phyloP scores from a whole-genome alignment of 1,140 invertebrate genomes.

The Camponotus vicinus region DNA sequence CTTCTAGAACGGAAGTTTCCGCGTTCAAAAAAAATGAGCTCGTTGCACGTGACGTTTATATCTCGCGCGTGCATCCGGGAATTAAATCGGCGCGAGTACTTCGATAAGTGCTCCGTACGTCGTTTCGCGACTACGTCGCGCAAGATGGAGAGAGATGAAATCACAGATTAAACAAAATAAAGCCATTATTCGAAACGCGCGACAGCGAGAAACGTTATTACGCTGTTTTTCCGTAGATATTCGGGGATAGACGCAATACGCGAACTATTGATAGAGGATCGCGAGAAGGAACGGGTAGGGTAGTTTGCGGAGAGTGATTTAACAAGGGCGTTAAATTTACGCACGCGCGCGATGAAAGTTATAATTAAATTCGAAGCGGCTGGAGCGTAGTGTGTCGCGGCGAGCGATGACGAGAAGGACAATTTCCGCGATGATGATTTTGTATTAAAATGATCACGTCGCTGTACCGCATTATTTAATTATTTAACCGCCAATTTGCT shows the following conservation, averaged over 20 bases:
- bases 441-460: conserved; percentile 65
- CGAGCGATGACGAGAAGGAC: conserved; percentile 49
- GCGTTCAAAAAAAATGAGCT: conserved; percentile 34
- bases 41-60: conserved; percentile 56
- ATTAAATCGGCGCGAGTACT: conserved; percentile 48
- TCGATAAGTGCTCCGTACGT: conserved; percentile 45
- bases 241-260: conserved; percentile 15
- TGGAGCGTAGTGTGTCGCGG: conserved; percentile 17
- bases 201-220: not conserved
- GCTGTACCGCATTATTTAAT: conserved; percentile 60
- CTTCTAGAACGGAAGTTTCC: conserved; percentile 45
- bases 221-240: not conserved
- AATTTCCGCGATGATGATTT: conserved; percentile 50
- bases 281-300: not conserved
- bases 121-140: not conserved
- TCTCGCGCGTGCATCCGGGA: conserved; percentile 43
- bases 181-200: conserved; percentile 41
- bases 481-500: conserved; percentile 65
- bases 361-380: conserved; percentile 50
- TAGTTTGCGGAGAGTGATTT: conserved; percentile 56
- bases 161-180: conserved; percentile 33
- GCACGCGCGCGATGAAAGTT: conserved; percentile 41
- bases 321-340: conserved; percentile 52
- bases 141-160: conserved; percentile 43
- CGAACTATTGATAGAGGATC: conserved; percentile 7